Evolutionary conservation across 2,797 vertebrate genomes (phyloP).

Genomic region (Coreius guichenoti): DNA sequence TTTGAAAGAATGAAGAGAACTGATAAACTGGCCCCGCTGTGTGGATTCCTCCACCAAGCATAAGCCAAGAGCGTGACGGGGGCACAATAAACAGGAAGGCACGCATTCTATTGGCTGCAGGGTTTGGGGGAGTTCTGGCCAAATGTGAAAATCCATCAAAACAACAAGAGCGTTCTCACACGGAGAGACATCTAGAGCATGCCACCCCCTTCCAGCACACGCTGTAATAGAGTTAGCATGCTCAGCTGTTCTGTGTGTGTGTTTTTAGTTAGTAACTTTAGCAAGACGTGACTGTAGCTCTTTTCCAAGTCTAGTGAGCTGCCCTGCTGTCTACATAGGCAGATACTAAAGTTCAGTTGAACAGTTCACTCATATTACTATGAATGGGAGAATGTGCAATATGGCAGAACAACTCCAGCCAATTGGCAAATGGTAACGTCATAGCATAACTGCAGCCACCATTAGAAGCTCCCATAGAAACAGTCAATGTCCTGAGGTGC

Average conservation of each 20-base stretch:
- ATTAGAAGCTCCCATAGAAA: not conserved
- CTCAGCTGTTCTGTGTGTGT: conserved; percentile 39
- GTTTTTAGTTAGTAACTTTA: conserved; percentile 2
- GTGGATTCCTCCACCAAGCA: conserved; percentile 28
- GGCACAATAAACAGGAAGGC: conserved; percentile 47
- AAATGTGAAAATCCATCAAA: conserved; percentile 35
- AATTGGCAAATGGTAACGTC: not conserved
- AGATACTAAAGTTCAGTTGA: not conserved
- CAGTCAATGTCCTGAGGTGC: not conserved
- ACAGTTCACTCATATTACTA: not conserved
- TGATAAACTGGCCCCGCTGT: conserved; percentile 65
- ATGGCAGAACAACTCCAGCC: not conserved
- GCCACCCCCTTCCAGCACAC: conserved; percentile 7
- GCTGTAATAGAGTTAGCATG: conserved; percentile 41
- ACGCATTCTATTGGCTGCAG: conserved; percentile 25
- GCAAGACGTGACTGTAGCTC: not conserved
- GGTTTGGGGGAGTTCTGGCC: conserved; percentile 29
- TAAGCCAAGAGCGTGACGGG: conserved; percentile 43
- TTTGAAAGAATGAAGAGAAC: conserved; percentile 57
- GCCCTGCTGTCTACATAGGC: not conserved
- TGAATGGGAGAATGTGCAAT: not conserved
- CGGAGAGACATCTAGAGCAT: conserved; percentile 26
- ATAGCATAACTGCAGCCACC: not conserved
- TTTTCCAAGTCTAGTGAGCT: not conserved
- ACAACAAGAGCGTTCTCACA: conserved; percentile 23